Percentiles rank a stretch among this genome's conserved stretches.
These are phyloP conservation scores for Gobio occitaniae DNA, from an alignment of 2,797 vertebrate genomes.

Conservation along the genomic window DNA sequence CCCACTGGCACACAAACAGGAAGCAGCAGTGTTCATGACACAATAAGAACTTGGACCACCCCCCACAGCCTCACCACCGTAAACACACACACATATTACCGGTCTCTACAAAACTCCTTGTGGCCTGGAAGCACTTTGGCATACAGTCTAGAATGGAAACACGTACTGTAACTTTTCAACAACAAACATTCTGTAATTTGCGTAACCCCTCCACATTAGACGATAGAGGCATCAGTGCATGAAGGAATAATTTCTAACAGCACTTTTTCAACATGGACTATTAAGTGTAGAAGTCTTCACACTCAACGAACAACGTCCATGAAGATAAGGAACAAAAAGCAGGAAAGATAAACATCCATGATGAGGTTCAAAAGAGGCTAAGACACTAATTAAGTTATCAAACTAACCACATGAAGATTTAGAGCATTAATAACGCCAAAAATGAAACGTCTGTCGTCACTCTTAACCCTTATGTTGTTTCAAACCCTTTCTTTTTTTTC, in stretches of 20 bases:
- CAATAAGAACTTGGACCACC: constrained; percentile 73
- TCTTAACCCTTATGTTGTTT: not conserved
- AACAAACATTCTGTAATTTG: constrained; percentile 34
- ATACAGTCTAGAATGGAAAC: constrained; percentile 48
- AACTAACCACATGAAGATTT: constrained; percentile 38
- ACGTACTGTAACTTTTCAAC: constrained; percentile 28
- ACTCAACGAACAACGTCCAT: constrained; percentile 14
- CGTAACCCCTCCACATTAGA: constrained; percentile 9
- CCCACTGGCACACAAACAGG: constrained; percentile 82
- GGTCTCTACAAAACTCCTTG: constrained; percentile 22
- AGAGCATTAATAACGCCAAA: not conserved
- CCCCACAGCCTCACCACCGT: constrained; percentile 37
- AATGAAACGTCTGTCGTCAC: not conserved
- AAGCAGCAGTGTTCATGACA: constrained; percentile 74
- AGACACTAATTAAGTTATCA: constrained; percentile 54
- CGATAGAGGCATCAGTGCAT: constrained; percentile 25
- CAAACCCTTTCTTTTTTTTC: not conserved
- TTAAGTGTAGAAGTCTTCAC: constrained; percentile 12
- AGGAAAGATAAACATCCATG: constrained; percentile 51
- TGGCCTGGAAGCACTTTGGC: constrained; percentile 44
- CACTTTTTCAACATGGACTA: constrained; percentile 26
- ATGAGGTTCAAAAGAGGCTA: constrained; percentile 49
- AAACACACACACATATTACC: constrained; percentile 48
- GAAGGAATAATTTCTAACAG: constrained; percentile 26
- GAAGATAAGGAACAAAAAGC: constrained; percentile 48